These are phyloP conservation scores for Gymnosoma rotundatum DNA, from an alignment of 2,888 invertebrate species.

Conservation along the genomic window DNA sequence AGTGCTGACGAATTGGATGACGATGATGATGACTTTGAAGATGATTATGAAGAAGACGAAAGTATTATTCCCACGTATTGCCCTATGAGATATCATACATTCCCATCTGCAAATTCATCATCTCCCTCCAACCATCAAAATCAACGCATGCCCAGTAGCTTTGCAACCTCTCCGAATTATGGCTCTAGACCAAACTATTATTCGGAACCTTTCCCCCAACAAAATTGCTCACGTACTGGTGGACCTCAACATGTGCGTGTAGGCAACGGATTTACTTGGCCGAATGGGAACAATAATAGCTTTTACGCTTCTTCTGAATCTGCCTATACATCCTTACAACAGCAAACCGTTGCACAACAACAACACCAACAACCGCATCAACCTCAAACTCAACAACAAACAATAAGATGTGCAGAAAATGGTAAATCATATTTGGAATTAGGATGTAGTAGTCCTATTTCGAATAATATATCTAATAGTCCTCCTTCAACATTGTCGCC, in stretches of 20 bases:
- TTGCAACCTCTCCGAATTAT: constrained; percentile 76
- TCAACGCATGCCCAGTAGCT: constrained; percentile 73
- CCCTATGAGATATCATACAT: constrained; percentile 80
- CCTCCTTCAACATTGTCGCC: constrained; percentile 65
- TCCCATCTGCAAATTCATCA: constrained; percentile 73
- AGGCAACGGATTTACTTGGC: constrained; percentile 74
- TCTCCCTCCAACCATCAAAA: constrained; percentile 65
- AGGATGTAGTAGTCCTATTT: constrained; percentile 86
- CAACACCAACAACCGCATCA: constrained; percentile 41
- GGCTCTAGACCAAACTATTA: constrained; percentile 81
- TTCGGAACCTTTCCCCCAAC: constrained; percentile 82
- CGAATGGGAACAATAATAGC: constrained; percentile 74
- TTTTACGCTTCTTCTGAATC: constrained; percentile 60
- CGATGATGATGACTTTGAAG: constrained; percentile 82
- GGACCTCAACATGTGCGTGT: constrained; percentile 83
- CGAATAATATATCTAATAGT: constrained; percentile 68
- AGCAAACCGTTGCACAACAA: constrained; percentile 70
- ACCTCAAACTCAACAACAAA: constrained; percentile 84
- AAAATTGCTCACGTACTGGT: constrained; percentile 81
- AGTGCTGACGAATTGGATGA: constrained; percentile 81
- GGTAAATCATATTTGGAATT: constrained; percentile 95
- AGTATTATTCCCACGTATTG: constrained; percentile 82
- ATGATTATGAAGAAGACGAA: constrained; percentile 82
- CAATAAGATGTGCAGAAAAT: constrained; percentile 93
- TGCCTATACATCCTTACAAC: constrained; percentile 58